These are phyloP conservation scores for Colinus virginianus DNA, from an alignment of 2,113 vertebrate genomes.

Conservation along the genomic window DNA sequence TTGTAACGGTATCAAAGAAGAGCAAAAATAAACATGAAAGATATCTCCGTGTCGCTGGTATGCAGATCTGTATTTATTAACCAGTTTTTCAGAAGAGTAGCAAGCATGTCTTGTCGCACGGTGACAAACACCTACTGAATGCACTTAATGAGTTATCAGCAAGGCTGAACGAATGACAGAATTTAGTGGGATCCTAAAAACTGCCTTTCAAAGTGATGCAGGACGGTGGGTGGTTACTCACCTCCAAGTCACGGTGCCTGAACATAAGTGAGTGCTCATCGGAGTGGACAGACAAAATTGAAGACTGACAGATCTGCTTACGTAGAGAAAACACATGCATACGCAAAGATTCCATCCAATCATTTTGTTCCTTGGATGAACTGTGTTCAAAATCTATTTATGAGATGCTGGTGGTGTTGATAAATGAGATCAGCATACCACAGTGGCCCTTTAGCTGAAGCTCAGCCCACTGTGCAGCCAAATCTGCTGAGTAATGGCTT, in stretches of 20 bases:
- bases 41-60: neutral
- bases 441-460: accelerated
- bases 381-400: neutral
- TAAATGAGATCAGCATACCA: neutral
- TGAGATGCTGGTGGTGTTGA: neutral
- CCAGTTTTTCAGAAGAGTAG: neutral
- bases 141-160: neutral
- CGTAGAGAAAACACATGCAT: neutral
- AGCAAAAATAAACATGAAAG: slow-evolving; percentile 27
- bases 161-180: neutral
- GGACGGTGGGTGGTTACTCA: accelerated
- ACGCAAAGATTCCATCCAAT: neutral
- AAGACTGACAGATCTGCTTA: neutral
- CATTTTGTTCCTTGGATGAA: neutral
- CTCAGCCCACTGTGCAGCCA: neutral
- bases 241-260: neutral
- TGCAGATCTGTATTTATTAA: slow-evolving; percentile 41
- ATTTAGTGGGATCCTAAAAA: neutral
- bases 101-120: accelerated
- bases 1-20: slow-evolving; percentile 29
- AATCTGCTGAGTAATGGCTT: neutral
- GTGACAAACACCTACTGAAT: neutral
- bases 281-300: neutral
- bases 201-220: neutral
- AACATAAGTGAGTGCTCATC: accelerated